Conservation (phyloP, 2,113 vertebrate genomes). For the Colius striatus region DNA sequence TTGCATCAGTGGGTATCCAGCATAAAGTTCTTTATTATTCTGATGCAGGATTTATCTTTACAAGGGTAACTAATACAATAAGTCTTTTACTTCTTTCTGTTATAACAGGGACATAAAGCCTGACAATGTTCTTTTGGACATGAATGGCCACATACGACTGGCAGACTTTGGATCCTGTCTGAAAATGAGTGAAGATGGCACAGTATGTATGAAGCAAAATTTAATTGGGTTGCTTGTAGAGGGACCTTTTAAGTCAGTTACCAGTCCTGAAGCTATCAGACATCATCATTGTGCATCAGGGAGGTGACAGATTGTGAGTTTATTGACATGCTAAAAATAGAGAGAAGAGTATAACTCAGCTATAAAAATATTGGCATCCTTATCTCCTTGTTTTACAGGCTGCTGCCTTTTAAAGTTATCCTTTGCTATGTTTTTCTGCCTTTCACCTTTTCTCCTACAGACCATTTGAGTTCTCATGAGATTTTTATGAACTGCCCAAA, state of each 20-base stretch:
- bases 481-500: neutral
- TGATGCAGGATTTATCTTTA: neutral
- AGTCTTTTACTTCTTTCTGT: neutral
- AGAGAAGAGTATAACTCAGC: neutral
- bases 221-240: neutral
- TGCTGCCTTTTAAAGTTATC: neutral
- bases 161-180: slow-evolving; percentile 98
- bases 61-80: neutral
- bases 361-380: neutral
- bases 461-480: neutral
- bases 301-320: neutral
- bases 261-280: neutral
- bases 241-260: neutral
- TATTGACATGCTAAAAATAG: neutral
- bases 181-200: slow-evolving; percentile 95
- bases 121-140: slow-evolving; percentile 94
- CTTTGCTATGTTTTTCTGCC: neutral
- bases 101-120: slow-evolving; percentile 93
- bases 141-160: slow-evolving; percentile 95
- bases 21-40: neutral
- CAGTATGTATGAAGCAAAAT: slow-evolving; percentile 80
- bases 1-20: neutral
- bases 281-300: neutral
- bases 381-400: neutral
- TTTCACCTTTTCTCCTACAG: neutral